Conservation (phyloP, 2,888 invertebrate genomes). For the Phoronis australis region DNA sequence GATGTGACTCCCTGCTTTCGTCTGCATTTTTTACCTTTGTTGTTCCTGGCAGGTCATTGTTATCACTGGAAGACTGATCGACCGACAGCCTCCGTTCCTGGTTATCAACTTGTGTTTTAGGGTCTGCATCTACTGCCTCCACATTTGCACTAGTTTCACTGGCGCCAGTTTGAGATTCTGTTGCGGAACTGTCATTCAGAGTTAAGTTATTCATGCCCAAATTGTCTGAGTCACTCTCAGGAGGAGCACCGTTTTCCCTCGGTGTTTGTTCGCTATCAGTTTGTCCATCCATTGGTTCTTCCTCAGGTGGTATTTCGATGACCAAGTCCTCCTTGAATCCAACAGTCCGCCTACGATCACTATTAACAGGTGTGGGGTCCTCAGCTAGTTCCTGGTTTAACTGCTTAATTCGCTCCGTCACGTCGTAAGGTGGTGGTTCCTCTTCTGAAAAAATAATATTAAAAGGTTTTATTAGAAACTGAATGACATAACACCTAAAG, state of each 20-base stretch:
- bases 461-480: no score
- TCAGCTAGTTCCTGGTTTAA: conserved; percentile 44
- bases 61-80: no score
- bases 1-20: no score
- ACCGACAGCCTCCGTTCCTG: no score
- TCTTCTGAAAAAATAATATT: conserved; percentile 23
- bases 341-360: conserved; percentile 29
- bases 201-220: not conserved
- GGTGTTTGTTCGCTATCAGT: conserved; percentile 7
- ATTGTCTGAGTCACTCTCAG: conserved; percentile 4
- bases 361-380: conserved; percentile 36
- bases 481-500: no score
- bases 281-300: conserved; percentile 3
- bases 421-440: conserved; percentile 46
- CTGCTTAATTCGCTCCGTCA: conserved; percentile 39
- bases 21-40: no score
- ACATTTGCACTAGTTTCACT: no score
- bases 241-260: conserved; percentile 3
- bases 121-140: no score
- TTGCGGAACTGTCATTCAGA: no score
- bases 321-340: conserved; percentile 42
- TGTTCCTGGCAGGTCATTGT: no score
- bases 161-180: no score
- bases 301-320: conserved; percentile 36
- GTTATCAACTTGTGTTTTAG: no score